Evolutionary conservation across 2,888 invertebrate species (phyloP).

Genomic region (Dryococelus australis): DNA sequence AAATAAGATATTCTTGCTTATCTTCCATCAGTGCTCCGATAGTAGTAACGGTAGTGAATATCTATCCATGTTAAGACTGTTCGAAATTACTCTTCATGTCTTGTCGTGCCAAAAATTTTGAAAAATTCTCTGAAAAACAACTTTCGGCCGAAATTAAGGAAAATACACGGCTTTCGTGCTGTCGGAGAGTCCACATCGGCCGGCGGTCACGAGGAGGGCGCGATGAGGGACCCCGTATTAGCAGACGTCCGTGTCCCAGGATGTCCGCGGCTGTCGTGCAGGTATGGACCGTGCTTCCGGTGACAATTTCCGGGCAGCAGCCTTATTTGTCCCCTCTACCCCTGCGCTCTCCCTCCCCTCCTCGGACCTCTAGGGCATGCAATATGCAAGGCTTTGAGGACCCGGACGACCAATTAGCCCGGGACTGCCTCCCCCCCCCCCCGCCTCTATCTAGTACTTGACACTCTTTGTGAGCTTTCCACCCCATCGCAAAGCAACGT

Average conservation of each 20-base stretch:
- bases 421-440: background rate
- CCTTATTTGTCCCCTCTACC: background rate
- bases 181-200: too few species aligned
- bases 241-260: background rate
- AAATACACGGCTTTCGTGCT: too few species aligned
- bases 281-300: conserved; percentile 6
- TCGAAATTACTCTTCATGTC: too few species aligned
- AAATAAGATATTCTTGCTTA: too few species aligned
- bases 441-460: background rate
- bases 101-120: too few species aligned
- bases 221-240: too few species aligned
- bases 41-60: too few species aligned
- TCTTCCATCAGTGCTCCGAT: too few species aligned
- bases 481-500: background rate
- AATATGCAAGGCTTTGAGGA: background rate
- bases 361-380: background rate
- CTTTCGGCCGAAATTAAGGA: too few species aligned
- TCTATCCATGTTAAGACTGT: too few species aligned
- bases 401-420: background rate
- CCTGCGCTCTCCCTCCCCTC: background rate
- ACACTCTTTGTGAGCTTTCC: conserved; percentile 10
- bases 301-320: background rate
- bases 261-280: background rate
- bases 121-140: too few species aligned
- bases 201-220: too few species aligned